phyloP scores from a whole-genome alignment of 2,888 invertebrate species.

The Ennomos fuscantarius region DNA sequence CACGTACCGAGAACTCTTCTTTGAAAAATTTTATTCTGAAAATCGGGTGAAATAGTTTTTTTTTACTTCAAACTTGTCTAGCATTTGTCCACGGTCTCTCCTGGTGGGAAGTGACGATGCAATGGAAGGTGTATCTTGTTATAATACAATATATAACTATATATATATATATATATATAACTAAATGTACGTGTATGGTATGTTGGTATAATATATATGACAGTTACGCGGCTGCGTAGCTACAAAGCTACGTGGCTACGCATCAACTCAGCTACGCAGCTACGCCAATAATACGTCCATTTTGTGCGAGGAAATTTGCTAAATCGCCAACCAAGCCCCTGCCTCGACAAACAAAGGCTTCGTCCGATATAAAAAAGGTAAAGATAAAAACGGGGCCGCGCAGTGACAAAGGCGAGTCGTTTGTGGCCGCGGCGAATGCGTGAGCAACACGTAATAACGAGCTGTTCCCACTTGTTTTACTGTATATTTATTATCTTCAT shows the following conservation, averaged over 20 bases:
- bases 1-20: no score
- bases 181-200: no score
- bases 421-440: constrained; percentile 45
- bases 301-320: constrained; percentile 53
- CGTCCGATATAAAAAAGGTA: constrained; percentile 48
- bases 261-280: background rate
- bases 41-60: constrained; percentile 48
- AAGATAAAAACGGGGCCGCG: constrained; percentile 39
- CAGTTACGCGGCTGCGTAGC: background rate
- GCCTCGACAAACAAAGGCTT: constrained; percentile 50
- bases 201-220: background rate
- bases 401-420: constrained; percentile 45
- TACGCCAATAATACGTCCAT: constrained; percentile 47
- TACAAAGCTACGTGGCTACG: background rate
- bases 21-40: no score
- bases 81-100: no score
- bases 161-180: no score
- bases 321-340: constrained; percentile 51
- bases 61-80: no score
- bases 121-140: no score
- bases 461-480: constrained; percentile 39
- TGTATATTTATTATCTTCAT: constrained; percentile 41
- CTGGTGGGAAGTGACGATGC: no score
- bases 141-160: no score
- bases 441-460: constrained; percentile 52